Evolutionary conservation across 2,797 vertebrate species (phyloP).

Genomic region (Psittacula echo): DNA sequence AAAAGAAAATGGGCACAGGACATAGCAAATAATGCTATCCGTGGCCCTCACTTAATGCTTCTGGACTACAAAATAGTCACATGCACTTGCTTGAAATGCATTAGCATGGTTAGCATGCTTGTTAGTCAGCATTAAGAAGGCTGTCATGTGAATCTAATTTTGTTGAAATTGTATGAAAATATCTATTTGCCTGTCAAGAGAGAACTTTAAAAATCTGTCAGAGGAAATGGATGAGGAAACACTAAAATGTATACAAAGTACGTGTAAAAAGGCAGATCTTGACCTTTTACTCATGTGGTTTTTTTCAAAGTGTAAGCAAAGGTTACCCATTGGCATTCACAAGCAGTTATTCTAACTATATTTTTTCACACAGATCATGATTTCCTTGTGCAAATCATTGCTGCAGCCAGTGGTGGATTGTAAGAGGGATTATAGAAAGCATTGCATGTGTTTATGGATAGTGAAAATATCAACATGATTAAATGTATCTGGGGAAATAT

Average conservation of each 20-base stretch:
- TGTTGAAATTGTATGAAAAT: slow-evolving; percentile 50
- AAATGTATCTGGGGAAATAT: neutral
- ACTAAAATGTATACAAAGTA: slow-evolving; percentile 37
- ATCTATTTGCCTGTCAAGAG: slow-evolving; percentile 40
- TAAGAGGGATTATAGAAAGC: neutral
- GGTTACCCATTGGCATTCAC: neutral
- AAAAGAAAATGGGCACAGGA: slow-evolving; percentile 21
- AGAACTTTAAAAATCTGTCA: slow-evolving; percentile 31
- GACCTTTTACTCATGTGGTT: slow-evolving; percentile 14
- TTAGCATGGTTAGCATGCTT: slow-evolving; percentile 38
- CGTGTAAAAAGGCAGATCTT: slow-evolving; percentile 25
- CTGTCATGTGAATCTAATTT: slow-evolving; percentile 59
- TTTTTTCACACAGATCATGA: neutral
- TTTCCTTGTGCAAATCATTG: neutral
- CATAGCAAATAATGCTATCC: slow-evolving; percentile 16
- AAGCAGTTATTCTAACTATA: neutral
- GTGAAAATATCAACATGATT: neutral
- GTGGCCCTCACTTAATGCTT: neutral
- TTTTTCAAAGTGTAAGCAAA: neutral
- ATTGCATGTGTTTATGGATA: neutral
- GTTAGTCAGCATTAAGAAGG: slow-evolving; percentile 50
- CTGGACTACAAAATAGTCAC: slow-evolving; percentile 34
- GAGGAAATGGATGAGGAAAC: slow-evolving; percentile 49
- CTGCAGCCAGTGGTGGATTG: neutral
- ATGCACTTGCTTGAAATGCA: neutral